A percentile compares a stretch with the other conserved stretches of the same genome.
Evolutionary conservation across 2,888 invertebrate species (phyloP).

Genomic region (Pammene aurita): DNA sequence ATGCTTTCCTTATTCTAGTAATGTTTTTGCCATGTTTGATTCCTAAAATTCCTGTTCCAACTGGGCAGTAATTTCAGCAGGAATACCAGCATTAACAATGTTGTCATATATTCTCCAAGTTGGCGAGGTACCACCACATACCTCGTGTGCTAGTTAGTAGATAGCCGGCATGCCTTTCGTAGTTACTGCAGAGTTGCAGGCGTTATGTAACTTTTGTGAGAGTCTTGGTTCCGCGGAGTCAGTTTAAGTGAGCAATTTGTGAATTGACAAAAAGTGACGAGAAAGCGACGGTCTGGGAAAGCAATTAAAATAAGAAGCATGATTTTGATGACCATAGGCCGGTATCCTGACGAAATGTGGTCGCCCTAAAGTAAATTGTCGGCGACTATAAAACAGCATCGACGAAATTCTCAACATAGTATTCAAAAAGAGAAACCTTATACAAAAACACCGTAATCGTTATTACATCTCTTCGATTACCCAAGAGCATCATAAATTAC

Average conservation of each 20-base stretch:
- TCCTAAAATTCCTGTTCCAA: constrained; percentile 29
- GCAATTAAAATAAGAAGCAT: constrained; percentile 2
- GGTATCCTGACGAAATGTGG: too few relatives aligned
- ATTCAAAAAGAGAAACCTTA: not conserved
- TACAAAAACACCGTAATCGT: constrained; percentile 7
- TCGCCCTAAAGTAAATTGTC: not conserved
- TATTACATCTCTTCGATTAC: constrained; percentile 8
- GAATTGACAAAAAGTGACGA: constrained; percentile 17
- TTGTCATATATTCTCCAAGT: constrained; percentile 41
- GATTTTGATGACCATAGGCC: not conserved
- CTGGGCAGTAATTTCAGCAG: constrained; percentile 30
- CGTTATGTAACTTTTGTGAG: constrained; percentile 34
- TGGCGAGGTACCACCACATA: constrained; percentile 39
- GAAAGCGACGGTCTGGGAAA: constrained; percentile 20
- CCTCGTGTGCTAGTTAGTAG: constrained; percentile 37
- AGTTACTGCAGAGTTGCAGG: constrained; percentile 39
- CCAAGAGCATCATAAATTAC: constrained; percentile 18
- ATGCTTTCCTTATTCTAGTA: constrained; percentile 3
- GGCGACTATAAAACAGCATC: not conserved
- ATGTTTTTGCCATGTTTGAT: constrained; percentile 16
- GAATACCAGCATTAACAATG: constrained; percentile 38
- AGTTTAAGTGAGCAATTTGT: constrained; percentile 19
- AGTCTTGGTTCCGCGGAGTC: constrained; percentile 13
- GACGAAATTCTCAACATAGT: not conserved
- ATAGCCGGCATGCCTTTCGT: constrained; percentile 32